phyloP scores from a whole-genome alignment of 2,888 invertebrate genomes.

The Bedellia somnulentella region DNA sequence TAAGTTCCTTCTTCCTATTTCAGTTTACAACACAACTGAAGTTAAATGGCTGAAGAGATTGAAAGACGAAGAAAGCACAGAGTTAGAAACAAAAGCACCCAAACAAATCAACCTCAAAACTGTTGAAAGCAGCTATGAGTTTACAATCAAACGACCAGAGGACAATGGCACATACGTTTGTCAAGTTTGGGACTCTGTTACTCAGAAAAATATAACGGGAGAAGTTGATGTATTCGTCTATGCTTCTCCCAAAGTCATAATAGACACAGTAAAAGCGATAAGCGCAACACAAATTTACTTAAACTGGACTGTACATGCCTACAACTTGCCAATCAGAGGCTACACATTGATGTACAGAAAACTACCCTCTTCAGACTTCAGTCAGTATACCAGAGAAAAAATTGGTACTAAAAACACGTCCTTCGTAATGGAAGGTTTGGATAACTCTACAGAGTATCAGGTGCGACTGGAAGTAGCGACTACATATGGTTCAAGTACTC shows the following conservation, averaged over 20 bases:
- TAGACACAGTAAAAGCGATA: conserved; percentile 74
- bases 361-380: conserved; percentile 14
- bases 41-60: conserved; percentile 34
- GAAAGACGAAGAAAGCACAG: conserved; percentile 15
- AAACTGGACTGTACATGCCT: conserved; percentile 80
- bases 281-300: conserved; percentile 74
- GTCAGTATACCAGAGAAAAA: conserved; percentile 54
- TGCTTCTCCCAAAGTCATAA: conserved; percentile 69
- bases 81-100: conserved; percentile 11
- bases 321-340: conserved; percentile 68
- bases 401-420: conserved; percentile 68
- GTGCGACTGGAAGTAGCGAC: conserved; percentile 70
- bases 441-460: conserved; percentile 67
- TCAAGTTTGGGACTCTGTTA: conserved; percentile 24
- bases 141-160: conserved; percentile 57
- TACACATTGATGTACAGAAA: conserved; percentile 62
- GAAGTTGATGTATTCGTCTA: conserved; percentile 61
- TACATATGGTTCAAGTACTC: conserved; percentile 60
- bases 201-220: conserved; percentile 35
- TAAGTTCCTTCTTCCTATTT: no score
- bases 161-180: conserved; percentile 68
- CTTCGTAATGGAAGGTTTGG: conserved; percentile 67
- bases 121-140: conserved; percentile 54
- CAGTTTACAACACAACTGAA: conserved; percentile 32
- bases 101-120: conserved; percentile 53